phyloP scores from a whole-genome alignment of 2,113 vertebrate species.

The Cervus canadensis region DNA sequence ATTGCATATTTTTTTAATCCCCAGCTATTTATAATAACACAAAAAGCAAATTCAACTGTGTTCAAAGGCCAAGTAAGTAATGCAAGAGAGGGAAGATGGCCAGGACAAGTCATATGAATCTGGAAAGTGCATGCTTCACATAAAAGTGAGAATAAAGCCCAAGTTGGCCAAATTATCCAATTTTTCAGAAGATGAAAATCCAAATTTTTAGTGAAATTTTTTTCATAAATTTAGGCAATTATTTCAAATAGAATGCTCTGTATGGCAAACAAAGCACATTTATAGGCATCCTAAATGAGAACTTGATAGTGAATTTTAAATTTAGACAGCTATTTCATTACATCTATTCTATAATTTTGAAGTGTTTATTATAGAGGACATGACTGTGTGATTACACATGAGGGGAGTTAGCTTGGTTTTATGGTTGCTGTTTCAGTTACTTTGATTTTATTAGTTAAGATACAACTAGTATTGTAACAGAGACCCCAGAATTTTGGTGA shows the following conservation, averaged over 20 bases:
- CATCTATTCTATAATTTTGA: background rate
- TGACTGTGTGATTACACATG: background rate
- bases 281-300: background rate
- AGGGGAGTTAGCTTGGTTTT: background rate
- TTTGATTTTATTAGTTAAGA: background rate
- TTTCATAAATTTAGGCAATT: background rate
- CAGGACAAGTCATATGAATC: background rate
- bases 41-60: background rate
- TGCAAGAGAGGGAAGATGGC: background rate
- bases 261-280: background rate
- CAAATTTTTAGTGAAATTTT: background rate
- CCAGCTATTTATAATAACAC: background rate
- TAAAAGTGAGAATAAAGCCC: background rate
- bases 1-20: conserved; percentile 15
- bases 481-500: background rate
- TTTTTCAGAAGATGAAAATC: background rate
- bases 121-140: background rate
- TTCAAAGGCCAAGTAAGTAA: background rate
- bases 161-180: background rate
- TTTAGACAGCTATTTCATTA: background rate
- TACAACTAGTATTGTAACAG: background rate
- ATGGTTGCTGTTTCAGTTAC: background rate
- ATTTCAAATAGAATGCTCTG: background rate
- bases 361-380: background rate
- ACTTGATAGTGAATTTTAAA: background rate